A percentile compares a stretch with the other conserved stretches of the same genome.
Conservation (phyloP, 2,888 invertebrate genomes). For the Noctua fimbriata region DNA sequence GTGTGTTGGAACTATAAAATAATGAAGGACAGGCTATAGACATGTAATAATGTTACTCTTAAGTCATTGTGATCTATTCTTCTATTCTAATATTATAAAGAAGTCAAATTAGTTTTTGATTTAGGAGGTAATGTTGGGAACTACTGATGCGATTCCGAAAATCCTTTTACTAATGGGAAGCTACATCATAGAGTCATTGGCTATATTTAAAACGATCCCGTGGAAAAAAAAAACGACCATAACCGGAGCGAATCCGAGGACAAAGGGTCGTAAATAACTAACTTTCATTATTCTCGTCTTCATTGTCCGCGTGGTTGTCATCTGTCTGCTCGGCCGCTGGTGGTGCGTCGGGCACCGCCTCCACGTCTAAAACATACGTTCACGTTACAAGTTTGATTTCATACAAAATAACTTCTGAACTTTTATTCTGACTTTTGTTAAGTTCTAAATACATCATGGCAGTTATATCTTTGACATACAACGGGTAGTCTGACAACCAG, state of each 20-base stretch:
- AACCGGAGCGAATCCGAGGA: background rate
- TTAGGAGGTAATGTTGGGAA: background rate
- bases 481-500: background rate
- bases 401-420: background rate
- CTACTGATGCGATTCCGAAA: background rate
- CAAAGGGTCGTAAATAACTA: background rate
- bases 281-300: slow-evolving; percentile 54
- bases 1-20: slow-evolving; percentile 25
- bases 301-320: slow-evolving; percentile 37
- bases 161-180: background rate
- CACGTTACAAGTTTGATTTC: background rate
- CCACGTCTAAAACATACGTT: slow-evolving; percentile 43
- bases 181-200: background rate
- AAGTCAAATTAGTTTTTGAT: background rate
- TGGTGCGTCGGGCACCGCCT: slow-evolving; percentile 30
- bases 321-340: slow-evolving; percentile 37
- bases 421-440: background rate
- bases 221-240: background rate
- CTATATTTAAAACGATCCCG: background rate
- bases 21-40: background rate
- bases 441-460: background rate
- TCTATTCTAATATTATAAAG: background rate
- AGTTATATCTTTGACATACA: background rate
- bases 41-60: background rate
- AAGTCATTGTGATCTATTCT: background rate